Base-by-base conservation (phyloP, 2,797 vertebrate species). In the Hafferia zeledoni region DNA sequence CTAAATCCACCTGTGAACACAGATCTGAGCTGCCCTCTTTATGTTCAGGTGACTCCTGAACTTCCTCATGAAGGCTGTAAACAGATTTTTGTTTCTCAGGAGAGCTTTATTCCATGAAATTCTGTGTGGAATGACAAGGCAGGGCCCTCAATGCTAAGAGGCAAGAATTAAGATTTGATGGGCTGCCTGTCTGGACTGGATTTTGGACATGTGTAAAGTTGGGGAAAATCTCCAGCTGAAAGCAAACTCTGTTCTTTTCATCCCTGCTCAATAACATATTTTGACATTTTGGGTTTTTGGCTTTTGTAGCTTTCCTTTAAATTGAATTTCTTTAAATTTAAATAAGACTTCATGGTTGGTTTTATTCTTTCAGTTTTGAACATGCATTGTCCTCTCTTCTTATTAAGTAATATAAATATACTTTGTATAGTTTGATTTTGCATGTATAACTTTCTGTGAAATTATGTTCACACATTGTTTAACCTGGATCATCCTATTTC, bases 381-480 rank as follows among this genome's bases (percentile, higher is more conserved):
- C 23, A 52, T 28, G 61, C 63, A 79, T 72, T 93, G 84, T 63
- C 25, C 18, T 86, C 60, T 74, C 63, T 90, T 89, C 57, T 85
- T 94, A 87, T 94, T 96, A 95, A 90, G 65, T 59, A 91, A 82
- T 79, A 89, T 41, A 95, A 95, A 95, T 95, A 96, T 35, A 87
- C 92, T 93, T 95, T 94, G 31, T 52, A 56, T 39, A 61, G 31
- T 78, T 79, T 72, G 50, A 88, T 79, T 95, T 87, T 90, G 85
- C 41, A 39, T 87, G 74, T 72, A 72, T 82, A 91, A 70, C 11
- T 35, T 82, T 63, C 68, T 37, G 41, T 63, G 37, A 88, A 94
- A 95, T 94, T 90, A 94, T 70, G n/a, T 84, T 82, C 90, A 87
- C 28, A 56, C 52, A 70, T 20, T 95, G 83, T 88, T 95, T 96